Conservation (phyloP, 2,888 invertebrate species). For the Congeria kusceri region DNA sequence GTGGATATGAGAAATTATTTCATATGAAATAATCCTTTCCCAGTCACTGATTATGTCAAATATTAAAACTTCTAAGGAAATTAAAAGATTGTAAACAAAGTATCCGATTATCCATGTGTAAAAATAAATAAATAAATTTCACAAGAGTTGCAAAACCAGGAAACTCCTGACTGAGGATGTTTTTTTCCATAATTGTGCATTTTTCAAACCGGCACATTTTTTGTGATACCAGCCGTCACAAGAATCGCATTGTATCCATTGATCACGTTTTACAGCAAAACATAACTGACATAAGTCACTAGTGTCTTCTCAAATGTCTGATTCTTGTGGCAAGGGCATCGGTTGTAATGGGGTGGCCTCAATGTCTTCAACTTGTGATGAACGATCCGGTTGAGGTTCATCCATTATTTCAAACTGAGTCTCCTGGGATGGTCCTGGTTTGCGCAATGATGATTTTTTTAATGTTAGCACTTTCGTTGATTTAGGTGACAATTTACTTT, state of each 20-base stretch:
- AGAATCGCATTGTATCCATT: conserved; percentile 18
- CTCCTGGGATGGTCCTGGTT: background rate
- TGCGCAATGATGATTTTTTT: background rate
- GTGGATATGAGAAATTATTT: too few species aligned
- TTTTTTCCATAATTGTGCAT: conserved; percentile 7
- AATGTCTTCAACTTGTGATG: background rate
- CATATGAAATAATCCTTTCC: too few species aligned
- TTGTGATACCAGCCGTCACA: conserved; percentile 7
- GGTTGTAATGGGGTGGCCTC: background rate
- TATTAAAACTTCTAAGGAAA: too few species aligned
- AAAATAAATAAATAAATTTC: too few species aligned
- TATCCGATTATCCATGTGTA: too few species aligned
- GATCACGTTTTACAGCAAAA: conserved; percentile 10
- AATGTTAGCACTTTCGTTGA: background rate
- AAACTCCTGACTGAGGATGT: background rate
- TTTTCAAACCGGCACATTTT: conserved; percentile 17
- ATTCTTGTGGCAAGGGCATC: background rate
- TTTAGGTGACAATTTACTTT: too few species aligned
- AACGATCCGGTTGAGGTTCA: background rate
- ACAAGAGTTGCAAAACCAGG: conserved; percentile 8
- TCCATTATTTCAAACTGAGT: background rate
- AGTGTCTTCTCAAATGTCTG: background rate
- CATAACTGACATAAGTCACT: conserved; percentile 10
- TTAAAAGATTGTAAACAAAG: too few species aligned
- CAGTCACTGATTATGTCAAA: too few species aligned